Evolutionary conservation across 2,888 invertebrate genomes (phyloP).

Genomic region (Timandra comae): DNA sequence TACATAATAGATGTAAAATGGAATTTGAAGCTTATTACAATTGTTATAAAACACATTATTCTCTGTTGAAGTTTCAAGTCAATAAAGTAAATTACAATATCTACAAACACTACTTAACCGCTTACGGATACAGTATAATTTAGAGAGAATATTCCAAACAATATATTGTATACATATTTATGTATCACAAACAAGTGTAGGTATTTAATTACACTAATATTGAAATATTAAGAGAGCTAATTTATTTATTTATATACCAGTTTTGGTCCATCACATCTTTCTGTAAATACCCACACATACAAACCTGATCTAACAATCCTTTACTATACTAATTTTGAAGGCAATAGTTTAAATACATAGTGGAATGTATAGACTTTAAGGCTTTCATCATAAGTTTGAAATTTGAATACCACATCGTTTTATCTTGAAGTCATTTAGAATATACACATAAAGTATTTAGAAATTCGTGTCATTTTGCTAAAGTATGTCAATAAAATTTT

Average conservation of each 20-base stretch:
- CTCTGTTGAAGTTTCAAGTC: too few species aligned
- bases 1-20: too few species aligned
- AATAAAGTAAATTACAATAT: too few species aligned
- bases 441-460: too few species aligned
- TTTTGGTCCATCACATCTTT: constrained; percentile 66
- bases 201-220: constrained; percentile 21
- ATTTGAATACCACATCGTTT: constrained; percentile 29
- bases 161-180: constrained; percentile 10
- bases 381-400: constrained; percentile 68
- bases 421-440: too few species aligned
- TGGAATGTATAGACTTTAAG: constrained; percentile 71
- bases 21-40: too few species aligned
- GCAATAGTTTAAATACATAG: constrained; percentile 62
- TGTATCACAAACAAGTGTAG: constrained; percentile 17
- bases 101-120: too few species aligned
- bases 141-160: constrained; percentile 4
- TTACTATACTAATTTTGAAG: constrained; percentile 52
- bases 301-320: constrained; percentile 23
- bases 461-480: too few species aligned
- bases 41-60: too few species aligned
- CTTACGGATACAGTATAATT: too few species aligned
- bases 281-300: constrained; percentile 36
- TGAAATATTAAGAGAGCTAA: constrained; percentile 50
- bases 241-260: constrained; percentile 35
- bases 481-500: too few species aligned